Conservation (phyloP, 2,113 vertebrate genomes). For the Recurvirostra avosetta region DNA sequence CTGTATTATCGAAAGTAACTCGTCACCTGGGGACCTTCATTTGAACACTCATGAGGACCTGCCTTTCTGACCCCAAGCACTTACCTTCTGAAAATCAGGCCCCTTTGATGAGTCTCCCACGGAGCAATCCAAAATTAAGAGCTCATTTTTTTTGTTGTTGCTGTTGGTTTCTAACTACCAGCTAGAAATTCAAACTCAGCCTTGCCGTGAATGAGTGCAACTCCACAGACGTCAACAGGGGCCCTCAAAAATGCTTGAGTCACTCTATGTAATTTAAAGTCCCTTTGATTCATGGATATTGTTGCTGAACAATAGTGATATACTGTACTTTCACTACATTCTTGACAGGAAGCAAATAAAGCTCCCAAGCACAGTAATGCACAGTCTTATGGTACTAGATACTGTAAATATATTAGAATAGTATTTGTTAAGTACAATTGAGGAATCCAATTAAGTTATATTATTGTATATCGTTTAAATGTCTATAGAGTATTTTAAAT, state of each 20-base stretch:
- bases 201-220: not conserved
- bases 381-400: conserved; percentile 53
- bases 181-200: not conserved
- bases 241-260: not conserved
- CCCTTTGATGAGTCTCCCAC: not conserved
- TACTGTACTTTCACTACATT: conserved; percentile 42
- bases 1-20: not conserved
- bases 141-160: not conserved
- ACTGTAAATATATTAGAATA: conserved; percentile 67
- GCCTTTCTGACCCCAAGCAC: not conserved
- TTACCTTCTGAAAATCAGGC: not conserved
- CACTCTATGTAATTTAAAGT: not conserved
- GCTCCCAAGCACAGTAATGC: conserved; percentile 52
- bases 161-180: not conserved
- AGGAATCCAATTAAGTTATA: conserved; percentile 79
- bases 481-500: conserved; percentile 81
- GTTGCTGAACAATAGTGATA: conserved; percentile 8
- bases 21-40: not conserved
- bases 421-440: conserved; percentile 63
- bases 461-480: conserved; percentile 76
- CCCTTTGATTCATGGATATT: not conserved
- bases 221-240: not conserved
- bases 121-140: not conserved
- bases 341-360: conserved; percentile 55
- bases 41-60: not conserved